Conservation (phyloP, 2,113 vertebrate species). For the Sclerurus mexicanus region DNA sequence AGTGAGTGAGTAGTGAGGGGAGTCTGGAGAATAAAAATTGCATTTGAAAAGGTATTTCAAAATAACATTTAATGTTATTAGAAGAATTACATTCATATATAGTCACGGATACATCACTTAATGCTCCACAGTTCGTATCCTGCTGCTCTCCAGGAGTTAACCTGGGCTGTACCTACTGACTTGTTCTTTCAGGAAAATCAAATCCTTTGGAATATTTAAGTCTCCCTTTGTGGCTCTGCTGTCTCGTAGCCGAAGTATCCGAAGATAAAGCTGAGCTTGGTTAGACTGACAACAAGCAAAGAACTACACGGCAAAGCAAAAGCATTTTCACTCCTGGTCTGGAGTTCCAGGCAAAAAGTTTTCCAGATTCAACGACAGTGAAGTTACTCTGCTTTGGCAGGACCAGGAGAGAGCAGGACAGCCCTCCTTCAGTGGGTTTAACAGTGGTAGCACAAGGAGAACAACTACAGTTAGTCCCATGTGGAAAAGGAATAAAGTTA, state of each 20-base stretch:
- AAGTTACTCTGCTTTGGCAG: background rate
- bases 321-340: background rate
- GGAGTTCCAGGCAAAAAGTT: background rate
- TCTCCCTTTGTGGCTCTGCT: background rate
- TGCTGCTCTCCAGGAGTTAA: conserved; percentile 13
- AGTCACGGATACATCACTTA: background rate
- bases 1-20: background rate
- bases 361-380: background rate
- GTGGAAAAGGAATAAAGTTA: background rate
- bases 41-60: conserved; percentile 36
- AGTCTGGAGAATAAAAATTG: background rate
- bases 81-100: conserved; percentile 49
- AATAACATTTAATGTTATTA: conserved; percentile 56
- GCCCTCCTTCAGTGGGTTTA: background rate
- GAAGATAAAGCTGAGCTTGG: background rate
- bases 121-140: background rate
- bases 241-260: background rate
- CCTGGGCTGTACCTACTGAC: background rate
- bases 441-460: background rate
- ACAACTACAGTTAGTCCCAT: background rate
- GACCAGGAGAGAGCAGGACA: background rate
- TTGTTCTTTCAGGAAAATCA: background rate
- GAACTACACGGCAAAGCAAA: background rate
- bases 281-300: background rate
- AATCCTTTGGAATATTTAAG: background rate